Base-by-base conservation (phyloP, 2,888 invertebrate genomes). In the Aproaerema taeniolella region DNA sequence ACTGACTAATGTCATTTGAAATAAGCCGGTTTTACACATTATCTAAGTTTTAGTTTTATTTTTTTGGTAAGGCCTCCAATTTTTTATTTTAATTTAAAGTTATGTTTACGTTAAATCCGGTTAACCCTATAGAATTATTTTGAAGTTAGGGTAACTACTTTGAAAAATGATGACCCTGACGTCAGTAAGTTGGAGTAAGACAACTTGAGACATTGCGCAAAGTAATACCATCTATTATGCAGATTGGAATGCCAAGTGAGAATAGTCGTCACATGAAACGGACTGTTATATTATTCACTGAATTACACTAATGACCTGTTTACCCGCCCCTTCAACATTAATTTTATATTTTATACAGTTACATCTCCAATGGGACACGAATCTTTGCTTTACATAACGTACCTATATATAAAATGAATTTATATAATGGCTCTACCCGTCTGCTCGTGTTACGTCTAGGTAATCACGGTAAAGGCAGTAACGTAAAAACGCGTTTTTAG, bases 141-240 rank as follows among this genome's bases (percentile, higher is more conserved):
- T n/a, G n/a, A n/a, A n/a, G n/a, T n/a, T n/a, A n/a, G n/a, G n/a
- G n/a, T n/a, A n/a, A n/a, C n/a, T n/a, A n/a, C n/a, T n/a, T n/a
- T n/a, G n/a, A n/a, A n/a, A n/a, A n/a, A n/a, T n/a, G n/a, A n/a
- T n/a, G n/a, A n/a, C n/a, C n/a, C n/a, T n/a, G n/a, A n/a, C n/a
- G n/a, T n/a, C n/a, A n/a, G n/a, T n/a, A n/a, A n/a, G n/a, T n/a
- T n/a, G n/a, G n/a, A n/a, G n/a, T n/a, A n/a, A n/a, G n/a, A n/a
- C n/a, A n/a, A n/a, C n/a, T n/a, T n/a, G n/a, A n/a, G n/a, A n/a
- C n/a, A n/a, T n/a, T 43, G 44, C 44, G 46, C 41, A 24, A 47
- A 49, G 51, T 31, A 48, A 48, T 49, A 44, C 15, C 45, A 55
- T 59, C 46, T 61, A 61, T 63, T 63, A 65, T 63, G 58, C 46